Base-by-base conservation (phyloP, 2,113 vertebrate species). In the Anoplopoma fimbria region DNA sequence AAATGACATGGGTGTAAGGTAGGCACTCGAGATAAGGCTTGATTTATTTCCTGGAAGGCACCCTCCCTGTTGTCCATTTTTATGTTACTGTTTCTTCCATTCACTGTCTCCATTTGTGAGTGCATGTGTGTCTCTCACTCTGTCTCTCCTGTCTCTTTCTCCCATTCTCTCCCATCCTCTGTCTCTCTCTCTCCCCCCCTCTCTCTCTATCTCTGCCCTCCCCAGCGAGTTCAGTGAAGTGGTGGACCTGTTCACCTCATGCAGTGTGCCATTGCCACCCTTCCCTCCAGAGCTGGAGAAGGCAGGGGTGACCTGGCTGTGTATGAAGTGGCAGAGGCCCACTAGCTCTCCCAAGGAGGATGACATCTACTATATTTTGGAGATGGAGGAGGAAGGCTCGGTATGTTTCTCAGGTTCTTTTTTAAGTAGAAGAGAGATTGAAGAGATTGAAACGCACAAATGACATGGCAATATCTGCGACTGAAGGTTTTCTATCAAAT, bases 331-430 rank as follows among this genome's bases (percentile, higher is more conserved):
- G 98, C 96, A 95, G 94, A 96, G 97, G 85, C 97, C 98, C 85
- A 94, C 94, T 82, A 96, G 96, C 93, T 97, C 97, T 82, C 97
- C 97, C 27, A 97, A 97, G 82, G 97, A 98, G 91, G 98, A 99
- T 90, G 97, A 97, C 79, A 97, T 99, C 93, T 95, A 94, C 23
- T 99, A 99, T 86, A 93, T 96, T 92, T 95, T 99, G 93, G 98
- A 99, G 94, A 99, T 99, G 98, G 98, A 99, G 87, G 98, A 99
- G 92, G 97, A 98, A 91, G 95, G 96, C 90, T 98, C 96, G 93
- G 98, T 99, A 94, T 94, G 97, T 96, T 38, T 64, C 15, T 12
- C 49, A 4, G 14, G 34, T 33, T 70, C 8, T n/a, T 64, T 68
- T 49, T 31, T 60, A 5, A 14, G 42, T 60, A 47, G n/a, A n/a